phyloP scores from a whole-genome alignment of 1,140 invertebrate genomes.

The Halesus radiatus region DNA sequence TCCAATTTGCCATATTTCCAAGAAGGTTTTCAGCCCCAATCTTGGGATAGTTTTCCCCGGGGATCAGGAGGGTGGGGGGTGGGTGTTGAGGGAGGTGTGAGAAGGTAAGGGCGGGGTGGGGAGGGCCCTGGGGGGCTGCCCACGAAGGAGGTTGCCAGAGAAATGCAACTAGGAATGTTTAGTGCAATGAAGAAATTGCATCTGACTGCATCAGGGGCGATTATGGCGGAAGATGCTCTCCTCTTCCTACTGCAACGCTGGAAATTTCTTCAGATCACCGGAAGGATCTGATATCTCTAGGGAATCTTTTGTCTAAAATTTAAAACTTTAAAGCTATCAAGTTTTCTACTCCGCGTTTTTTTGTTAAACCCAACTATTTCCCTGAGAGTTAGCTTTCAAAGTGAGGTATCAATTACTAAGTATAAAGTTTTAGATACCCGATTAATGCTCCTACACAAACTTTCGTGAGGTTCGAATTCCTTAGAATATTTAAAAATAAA shows the following conservation, averaged over 20 bases:
- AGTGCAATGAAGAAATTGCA: slow-evolving; percentile 41
- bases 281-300: not conserved
- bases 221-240: slow-evolving; percentile 23
- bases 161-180: slow-evolving; percentile 31
- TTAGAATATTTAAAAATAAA: too few species aligned
- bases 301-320: slow-evolving; percentile 3
- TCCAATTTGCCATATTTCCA: slow-evolving; percentile 29
- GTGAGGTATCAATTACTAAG: too few species aligned
- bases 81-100: not conserved
- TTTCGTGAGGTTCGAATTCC: too few species aligned
- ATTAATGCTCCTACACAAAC: too few species aligned
- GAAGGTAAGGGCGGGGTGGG: not conserved
- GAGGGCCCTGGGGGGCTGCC: not conserved
- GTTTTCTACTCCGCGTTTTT: not conserved
- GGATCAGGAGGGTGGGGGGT: not conserved
- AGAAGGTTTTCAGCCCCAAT: slow-evolving; percentile 5
- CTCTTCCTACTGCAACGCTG: not conserved
- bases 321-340: not conserved
- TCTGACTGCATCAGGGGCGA: slow-evolving; percentile 23
- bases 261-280: not conserved
- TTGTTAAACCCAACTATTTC: not conserved
- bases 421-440: too few species aligned
- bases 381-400: not conserved
- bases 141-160: not conserved
- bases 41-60: not conserved